phyloP scores from a whole-genome alignment of 2,888 invertebrate species.

The Apamea crenata region DNA sequence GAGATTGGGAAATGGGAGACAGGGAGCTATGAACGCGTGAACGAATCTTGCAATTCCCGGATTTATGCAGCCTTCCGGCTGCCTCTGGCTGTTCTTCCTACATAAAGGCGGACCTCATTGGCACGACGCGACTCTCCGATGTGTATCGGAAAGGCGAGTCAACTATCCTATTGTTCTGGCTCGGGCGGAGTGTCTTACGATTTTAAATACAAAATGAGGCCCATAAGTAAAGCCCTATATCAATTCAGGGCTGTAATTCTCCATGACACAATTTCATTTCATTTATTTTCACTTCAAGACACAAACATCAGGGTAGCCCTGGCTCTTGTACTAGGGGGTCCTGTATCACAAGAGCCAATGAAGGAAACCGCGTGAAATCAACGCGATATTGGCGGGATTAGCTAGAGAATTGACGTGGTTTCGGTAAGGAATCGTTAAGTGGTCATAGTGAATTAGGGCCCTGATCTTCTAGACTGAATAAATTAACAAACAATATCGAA shows the following conservation, averaged over 20 bases:
- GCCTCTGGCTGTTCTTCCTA: too few relatives aligned
- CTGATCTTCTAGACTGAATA: background rate
- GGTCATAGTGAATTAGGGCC: background rate
- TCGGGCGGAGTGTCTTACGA: background rate
- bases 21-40: background rate
- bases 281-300: too few relatives aligned
- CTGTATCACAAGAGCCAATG: too few relatives aligned
- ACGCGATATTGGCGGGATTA: background rate
- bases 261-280: too few relatives aligned
- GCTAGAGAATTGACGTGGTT: background rate
- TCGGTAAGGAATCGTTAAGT: background rate
- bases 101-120: background rate
- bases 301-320: too few relatives aligned
- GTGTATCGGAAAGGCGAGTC: background rate
- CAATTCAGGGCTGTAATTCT: background rate
- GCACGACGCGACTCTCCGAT: background rate
- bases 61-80: background rate
- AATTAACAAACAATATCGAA: too few relatives aligned
- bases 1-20: background rate
- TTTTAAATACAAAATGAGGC: background rate
- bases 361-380: background rate
- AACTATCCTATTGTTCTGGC: background rate
- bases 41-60: background rate
- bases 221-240: background rate
- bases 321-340: too few relatives aligned